These are phyloP conservation scores for Dasypogon diadema DNA, from an alignment of 2,888 invertebrate genomes.

Conservation along the genomic window DNA sequence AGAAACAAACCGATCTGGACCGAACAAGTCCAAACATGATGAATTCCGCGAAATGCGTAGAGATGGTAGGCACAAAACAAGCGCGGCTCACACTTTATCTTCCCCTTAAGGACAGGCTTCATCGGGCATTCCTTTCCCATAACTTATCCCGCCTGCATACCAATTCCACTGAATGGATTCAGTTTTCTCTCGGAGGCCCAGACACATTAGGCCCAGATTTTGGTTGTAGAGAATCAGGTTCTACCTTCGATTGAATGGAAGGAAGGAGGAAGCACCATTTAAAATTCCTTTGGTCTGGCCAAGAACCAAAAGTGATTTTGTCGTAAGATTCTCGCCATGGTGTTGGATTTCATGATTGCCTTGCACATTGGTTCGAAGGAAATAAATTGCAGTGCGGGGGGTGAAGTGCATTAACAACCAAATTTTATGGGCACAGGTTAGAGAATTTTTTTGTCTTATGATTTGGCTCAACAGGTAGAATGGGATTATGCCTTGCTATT, in stretches of 20 bases:
- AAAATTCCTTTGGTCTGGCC: constrained; percentile 4
- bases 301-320: neutral
- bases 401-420: neutral
- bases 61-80: constrained; percentile 5
- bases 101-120: neutral
- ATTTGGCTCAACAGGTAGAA: neutral
- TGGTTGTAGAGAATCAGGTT: no score
- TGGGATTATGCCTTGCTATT: neutral
- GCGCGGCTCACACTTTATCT: neutral
- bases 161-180: neutral
- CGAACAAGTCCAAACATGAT: constrained; percentile 15
- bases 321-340: neutral
- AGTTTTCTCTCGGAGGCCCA: neutral
- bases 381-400: no score
- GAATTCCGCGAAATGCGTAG: constrained; percentile 13
- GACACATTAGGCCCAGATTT: constrained; percentile 18
- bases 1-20: neutral
- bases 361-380: neutral
- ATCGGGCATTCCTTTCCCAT: constrained; percentile 9
- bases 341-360: neutral
- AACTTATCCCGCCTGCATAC: constrained; percentile 29
- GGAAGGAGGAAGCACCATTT: neutral
- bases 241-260: neutral
- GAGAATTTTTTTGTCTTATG: neutral
- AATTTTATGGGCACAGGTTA: neutral